Percentiles rank a stretch among this genome's conserved stretches.
phyloP scores from a whole-genome alignment of 2,888 invertebrate genomes.

The Ramazzottius varieornatus region DNA sequence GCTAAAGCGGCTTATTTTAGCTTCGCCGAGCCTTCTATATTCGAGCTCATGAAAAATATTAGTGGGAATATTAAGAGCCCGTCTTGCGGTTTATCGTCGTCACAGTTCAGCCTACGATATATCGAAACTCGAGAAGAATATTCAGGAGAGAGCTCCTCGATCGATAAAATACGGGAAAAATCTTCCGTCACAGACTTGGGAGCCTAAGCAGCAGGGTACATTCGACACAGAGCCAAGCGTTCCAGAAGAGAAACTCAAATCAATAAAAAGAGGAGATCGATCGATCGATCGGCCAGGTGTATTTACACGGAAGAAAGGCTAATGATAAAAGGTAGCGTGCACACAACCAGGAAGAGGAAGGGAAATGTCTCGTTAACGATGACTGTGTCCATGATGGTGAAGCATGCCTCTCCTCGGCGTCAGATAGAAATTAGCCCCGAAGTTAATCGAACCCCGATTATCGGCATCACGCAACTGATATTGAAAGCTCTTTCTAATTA shows the following conservation, averaged over 20 bases:
- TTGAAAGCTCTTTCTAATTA: neutral
- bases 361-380: neutral
- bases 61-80: too few species aligned
- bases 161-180: too few species aligned
- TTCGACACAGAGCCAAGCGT: neutral
- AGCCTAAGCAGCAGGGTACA: too few species aligned
- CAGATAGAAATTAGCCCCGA: neutral
- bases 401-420: neutral
- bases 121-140: too few species aligned
- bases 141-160: too few species aligned
- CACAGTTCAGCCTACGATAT: too few species aligned
- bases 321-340: neutral
- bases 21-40: too few species aligned
- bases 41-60: too few species aligned
- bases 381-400: neutral
- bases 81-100: too few species aligned
- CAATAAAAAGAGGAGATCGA: too few species aligned
- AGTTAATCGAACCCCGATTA: neutral
- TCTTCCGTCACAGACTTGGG: too few species aligned
- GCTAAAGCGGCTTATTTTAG: too few species aligned
- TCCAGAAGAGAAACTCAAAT: neutral
- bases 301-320: neutral
- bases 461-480: constrained; percentile 1
- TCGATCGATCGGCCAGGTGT: neutral
- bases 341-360: neutral